Evolutionary conservation across 2,888 invertebrate genomes (phyloP).

Genomic region (Nudaria mundana): DNA sequence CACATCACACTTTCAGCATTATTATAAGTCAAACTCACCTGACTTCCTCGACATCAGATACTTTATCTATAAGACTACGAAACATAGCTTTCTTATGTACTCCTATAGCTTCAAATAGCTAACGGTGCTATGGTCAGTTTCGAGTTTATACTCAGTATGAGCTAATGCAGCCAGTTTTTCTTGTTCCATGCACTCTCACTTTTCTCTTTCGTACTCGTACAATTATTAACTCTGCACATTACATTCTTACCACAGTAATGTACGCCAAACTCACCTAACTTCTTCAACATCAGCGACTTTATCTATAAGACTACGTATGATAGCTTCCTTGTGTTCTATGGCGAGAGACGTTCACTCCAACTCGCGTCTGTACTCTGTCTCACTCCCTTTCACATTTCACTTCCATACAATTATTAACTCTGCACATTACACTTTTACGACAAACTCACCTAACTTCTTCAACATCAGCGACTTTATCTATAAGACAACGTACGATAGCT

Average conservation of each 20-base stretch:
- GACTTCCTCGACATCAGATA: constrained; percentile 71
- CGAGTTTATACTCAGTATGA: constrained; percentile 58
- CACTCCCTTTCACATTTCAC: no score
- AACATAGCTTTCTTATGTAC: constrained; percentile 71
- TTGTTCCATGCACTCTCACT: constrained; percentile 62
- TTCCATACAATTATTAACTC: no score
- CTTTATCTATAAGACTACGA: constrained; percentile 68
- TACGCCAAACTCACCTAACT: constrained; percentile 63
- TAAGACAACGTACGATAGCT: constrained; percentile 65
- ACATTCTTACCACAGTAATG: no score
- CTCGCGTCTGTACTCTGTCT: constrained; percentile 60
- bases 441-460: constrained; percentile 69
- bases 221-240: no score
- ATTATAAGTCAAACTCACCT: no score
- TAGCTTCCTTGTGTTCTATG: constrained; percentile 64
- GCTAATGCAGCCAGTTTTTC: constrained; percentile 59
- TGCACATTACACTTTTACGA: no score
- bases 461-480: constrained; percentile 71
- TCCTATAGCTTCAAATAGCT: constrained; percentile 53
- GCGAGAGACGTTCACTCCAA: constrained; percentile 58
- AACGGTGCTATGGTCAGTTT: constrained; percentile 65
- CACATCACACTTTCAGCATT: no score
- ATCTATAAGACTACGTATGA: constrained; percentile 68
- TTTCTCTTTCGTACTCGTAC: no score
- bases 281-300: constrained; percentile 73